These are phyloP conservation scores for Drosophila lacertosa DNA, from an alignment of 1,140 invertebrate genomes.

Conservation along the genomic window DNA sequence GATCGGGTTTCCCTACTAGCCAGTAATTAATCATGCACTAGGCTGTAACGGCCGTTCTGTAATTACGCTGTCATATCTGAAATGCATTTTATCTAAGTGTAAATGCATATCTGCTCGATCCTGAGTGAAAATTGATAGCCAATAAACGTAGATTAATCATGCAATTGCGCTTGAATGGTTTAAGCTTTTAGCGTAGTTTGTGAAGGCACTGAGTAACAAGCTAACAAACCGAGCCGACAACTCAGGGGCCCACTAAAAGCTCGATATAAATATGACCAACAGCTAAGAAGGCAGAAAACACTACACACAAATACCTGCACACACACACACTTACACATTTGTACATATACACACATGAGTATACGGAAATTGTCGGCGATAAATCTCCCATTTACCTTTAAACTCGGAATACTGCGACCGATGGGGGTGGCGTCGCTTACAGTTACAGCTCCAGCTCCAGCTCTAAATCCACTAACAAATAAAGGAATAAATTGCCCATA, in stretches of 20 bases:
- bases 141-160: slow-evolving; percentile 74
- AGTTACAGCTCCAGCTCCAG: slow-evolving; percentile 56
- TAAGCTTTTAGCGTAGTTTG: slow-evolving; percentile 50
- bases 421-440: slow-evolving; percentile 49
- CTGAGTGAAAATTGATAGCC: slow-evolving; percentile 68
- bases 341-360: slow-evolving; percentile 2
- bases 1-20: slow-evolving; percentile 74
- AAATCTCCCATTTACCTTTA: slow-evolving; percentile 81
- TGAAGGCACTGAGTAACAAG: slow-evolving; percentile 21
- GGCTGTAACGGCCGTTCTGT: slow-evolving; percentile 45
- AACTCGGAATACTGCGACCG: slow-evolving; percentile 74
- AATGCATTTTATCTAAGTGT: slow-evolving; percentile 66
- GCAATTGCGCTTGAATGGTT: slow-evolving; percentile 62
- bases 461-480: slow-evolving; percentile 81
- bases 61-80: slow-evolving; percentile 62
- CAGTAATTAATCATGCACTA: slow-evolving; percentile 67
- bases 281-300: slow-evolving; percentile 53
- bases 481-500: slow-evolving; percentile 80
- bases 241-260: slow-evolving; percentile 75
- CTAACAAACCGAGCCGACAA: slow-evolving; percentile 28
- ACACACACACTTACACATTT: slow-evolving; percentile 17
- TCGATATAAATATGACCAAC: slow-evolving; percentile 68
- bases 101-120: slow-evolving; percentile 55
- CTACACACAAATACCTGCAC: slow-evolving; percentile 20
- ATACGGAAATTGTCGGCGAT: slow-evolving; percentile 73